Percentiles rank a stretch among this genome's conserved stretches.
Evolutionary conservation across 2,797 vertebrate genomes (phyloP).

Genomic region (Pseudopleuronectes americanus): DNA sequence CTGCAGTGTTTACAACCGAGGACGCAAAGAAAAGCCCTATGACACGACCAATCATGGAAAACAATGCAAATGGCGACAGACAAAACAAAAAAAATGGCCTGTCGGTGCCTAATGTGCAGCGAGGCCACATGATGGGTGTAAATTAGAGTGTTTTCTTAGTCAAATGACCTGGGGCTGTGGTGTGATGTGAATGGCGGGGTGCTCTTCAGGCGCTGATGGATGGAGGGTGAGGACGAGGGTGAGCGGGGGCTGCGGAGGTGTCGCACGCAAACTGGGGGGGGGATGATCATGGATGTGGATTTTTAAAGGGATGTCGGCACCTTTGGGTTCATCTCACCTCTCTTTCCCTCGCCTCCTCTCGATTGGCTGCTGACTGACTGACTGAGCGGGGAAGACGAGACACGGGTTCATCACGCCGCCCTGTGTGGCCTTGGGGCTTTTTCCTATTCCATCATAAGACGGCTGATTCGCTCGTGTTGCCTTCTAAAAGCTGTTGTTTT

Average conservation of each 20-base stretch:
- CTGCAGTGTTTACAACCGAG: slow-evolving; percentile 23
- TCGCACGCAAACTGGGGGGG: not conserved
- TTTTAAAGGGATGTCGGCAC: slow-evolving; percentile 42
- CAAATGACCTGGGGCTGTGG: slow-evolving; percentile 61
- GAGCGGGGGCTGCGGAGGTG: slow-evolving; percentile 50
- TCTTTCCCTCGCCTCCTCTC: not conserved
- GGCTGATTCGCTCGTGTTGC: slow-evolving; percentile 57
- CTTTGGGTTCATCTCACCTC: slow-evolving; percentile 34
- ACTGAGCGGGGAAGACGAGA: slow-evolving; percentile 39
- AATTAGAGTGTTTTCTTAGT: slow-evolving; percentile 76
- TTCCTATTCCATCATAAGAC: slow-evolving; percentile 33
- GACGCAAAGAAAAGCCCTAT: not conserved
- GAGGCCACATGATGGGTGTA: slow-evolving; percentile 68
- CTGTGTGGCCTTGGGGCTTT: slow-evolving; percentile 69
- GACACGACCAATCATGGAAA: slow-evolving; percentile 52
- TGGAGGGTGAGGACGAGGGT: slow-evolving; percentile 71
- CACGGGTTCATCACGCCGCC: slow-evolving; percentile 56
- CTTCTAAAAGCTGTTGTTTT: slow-evolving; percentile 67
- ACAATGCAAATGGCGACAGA: slow-evolving; percentile 61
- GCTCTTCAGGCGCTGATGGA: slow-evolving; percentile 70
- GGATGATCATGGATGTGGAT: slow-evolving; percentile 25
- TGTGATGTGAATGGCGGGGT: slow-evolving; percentile 61
- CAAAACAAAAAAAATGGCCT: slow-evolving; percentile 50
- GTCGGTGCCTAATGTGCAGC: slow-evolving; percentile 46
- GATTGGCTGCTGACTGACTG: slow-evolving; percentile 56